Base-by-base conservation (phyloP, 2,113 vertebrate species). In the Centropus bengalensis region DNA sequence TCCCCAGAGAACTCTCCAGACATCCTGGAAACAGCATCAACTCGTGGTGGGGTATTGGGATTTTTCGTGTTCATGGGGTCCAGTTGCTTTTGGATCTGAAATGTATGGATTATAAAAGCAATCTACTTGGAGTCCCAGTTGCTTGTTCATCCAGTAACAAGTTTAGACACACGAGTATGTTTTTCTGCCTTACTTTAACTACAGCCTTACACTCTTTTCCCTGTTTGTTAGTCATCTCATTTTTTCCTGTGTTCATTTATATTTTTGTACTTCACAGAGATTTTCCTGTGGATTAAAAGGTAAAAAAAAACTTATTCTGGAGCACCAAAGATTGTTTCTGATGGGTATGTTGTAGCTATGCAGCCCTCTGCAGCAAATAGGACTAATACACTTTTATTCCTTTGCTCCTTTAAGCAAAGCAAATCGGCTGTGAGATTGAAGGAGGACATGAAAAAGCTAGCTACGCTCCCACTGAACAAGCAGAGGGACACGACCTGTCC, bases 401-500 rank as follows among this genome's bases (percentile, higher is more conserved):
- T 98, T 12, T 96, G 93, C 68, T 97, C 92, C 89, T 96, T 98
- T 77, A 98, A 99, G 99, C 98, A 99, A 98, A 98, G 97, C 97
- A 98, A 98, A 95, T 92, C 98, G 0, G 97, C 98, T 0, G 98
- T 98, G 92, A 98, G 96, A 93, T 97, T 99, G 77, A 99, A 98
- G 94, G 98, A 99, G 96, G 99, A 99, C 95, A 98, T 99, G 98
- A 99, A 99, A 97, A 99, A 97, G 98, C 98, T 98, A 93, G 98
- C 97, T 5, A 96, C 97, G 3, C 94, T 98, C 85, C 98, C 99
- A 64, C 95, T 98, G 23, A 96, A 95, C 79, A 97, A 97, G 75
- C 96, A 98, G 91, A 97, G 88, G 76, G 66, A 93, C 8, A 52
- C 79, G 0, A 66, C 82, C 19, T 86, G 91, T 70, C 95, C 75